phyloP scores from a whole-genome alignment of 1,140 invertebrate species.

The Hylaeus volcanicus region DNA sequence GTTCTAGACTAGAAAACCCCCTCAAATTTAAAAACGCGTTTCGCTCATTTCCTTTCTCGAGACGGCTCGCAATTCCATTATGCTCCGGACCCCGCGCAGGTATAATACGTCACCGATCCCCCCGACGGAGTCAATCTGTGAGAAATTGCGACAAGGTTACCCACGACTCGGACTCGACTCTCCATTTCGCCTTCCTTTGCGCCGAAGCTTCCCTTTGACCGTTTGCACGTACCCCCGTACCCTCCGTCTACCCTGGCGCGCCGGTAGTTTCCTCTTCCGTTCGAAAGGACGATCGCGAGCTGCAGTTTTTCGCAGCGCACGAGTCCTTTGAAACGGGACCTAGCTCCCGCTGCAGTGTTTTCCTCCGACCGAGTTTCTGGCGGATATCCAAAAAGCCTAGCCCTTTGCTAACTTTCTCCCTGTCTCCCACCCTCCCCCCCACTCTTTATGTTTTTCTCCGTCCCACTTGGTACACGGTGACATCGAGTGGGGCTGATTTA shows the following conservation, averaged over 20 bases:
- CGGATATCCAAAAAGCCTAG: slow-evolving; percentile 44
- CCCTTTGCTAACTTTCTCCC: slow-evolving; percentile 41
- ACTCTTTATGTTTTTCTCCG: background rate
- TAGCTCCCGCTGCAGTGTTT: slow-evolving; percentile 15
- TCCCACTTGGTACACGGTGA: slow-evolving; percentile 26
- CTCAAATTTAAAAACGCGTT: no score
- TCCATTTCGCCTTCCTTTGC: background rate
- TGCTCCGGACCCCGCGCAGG: no score
- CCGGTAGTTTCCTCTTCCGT: slow-evolving; percentile 21
- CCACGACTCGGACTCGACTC: no score
- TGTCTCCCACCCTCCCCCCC: background rate
- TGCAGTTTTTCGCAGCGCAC: slow-evolving; percentile 43
- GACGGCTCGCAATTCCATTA: no score
- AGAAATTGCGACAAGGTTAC: no score
- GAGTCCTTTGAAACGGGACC: slow-evolving; percentile 44
- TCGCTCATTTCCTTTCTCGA: no score
- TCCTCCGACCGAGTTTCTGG: slow-evolving; percentile 36
- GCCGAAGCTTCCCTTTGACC: slow-evolving; percentile 23
- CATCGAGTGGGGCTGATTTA: slow-evolving; percentile 50
- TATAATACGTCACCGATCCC: no score
- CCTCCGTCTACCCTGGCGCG: no score
- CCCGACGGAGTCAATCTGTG: no score
- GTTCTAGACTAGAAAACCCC: no score
- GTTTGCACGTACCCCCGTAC: no score
- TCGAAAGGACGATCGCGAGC: slow-evolving; percentile 17